Evolutionary conservation across 2,888 invertebrate genomes (phyloP), one percentile per base, ranked within the genome.

Genomic region (Pteria penguin): DNA sequence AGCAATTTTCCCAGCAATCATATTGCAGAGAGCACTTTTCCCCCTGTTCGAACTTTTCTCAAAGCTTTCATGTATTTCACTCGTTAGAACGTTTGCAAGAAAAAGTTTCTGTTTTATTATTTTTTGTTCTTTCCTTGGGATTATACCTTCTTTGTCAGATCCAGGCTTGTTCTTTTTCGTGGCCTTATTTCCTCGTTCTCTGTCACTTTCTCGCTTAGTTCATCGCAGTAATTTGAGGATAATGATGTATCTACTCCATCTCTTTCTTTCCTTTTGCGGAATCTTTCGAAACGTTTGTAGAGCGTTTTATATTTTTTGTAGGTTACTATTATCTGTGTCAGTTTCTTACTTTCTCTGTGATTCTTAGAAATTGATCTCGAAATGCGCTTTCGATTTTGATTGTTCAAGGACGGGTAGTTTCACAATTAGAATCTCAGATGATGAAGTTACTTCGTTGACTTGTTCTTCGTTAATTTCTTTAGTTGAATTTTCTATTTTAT

Each of bases 301-400:
- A 70, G 29, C 29, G 31, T 61, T 26, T 70, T 70, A 22, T 52
- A 45, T 29, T 54, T 70, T 61, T n/a, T 70, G 33, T 27, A 70
- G 29, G n/a, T 52, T 45, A 27, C 31, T 24, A 52, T 70, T 70
- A n/a, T 70, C 52, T n/a, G n/a, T n/a, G n/a, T n/a, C n/a, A n/a
- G n/a, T n/a, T n/a, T n/a, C n/a, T n/a, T n/a, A n/a, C n/a, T n/a
- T n/a, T n/a, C n/a, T n/a, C n/a, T n/a, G n/a, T n/a, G n/a, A n/a
- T n/a, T n/a, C n/a, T n/a, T n/a, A n/a, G n/a, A n/a, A n/a, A n/a
- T n/a, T n/a, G n/a, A n/a, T n/a, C n/a, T n/a, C n/a, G n/a, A n/a
- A n/a, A n/a, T n/a, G n/a, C n/a, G n/a, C n/a, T n/a, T n/a, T n/a
- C n/a, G n/a, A n/a, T n/a, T n/a, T n/a, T n/a, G n/a, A n/a, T n/a